Conservation (phyloP, 2,113 vertebrate species). For the Tauraco erythrolophus region DNA sequence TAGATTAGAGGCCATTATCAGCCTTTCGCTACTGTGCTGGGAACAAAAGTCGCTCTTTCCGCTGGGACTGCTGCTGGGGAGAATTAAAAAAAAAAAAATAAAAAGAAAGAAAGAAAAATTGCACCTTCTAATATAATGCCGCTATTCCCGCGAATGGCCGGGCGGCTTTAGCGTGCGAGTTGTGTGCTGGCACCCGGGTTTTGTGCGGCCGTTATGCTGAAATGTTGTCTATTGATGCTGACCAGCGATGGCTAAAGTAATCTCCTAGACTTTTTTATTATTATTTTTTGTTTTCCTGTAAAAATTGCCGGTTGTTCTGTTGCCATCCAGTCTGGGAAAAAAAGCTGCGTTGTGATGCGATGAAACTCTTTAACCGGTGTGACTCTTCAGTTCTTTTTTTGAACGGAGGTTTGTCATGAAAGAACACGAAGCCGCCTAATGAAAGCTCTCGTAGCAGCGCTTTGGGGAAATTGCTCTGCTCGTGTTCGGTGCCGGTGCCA, state of each 20-base stretch:
- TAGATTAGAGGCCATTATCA: constrained; percentile 83
- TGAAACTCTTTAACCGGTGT: neutral
- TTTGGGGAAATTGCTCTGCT: neutral
- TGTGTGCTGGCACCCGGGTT: neutral
- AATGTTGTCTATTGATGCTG: neutral
- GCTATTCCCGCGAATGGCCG: neutral
- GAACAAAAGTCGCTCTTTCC: constrained; percentile 68
- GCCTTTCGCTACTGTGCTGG: constrained; percentile 74
- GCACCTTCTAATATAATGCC: constrained; percentile 48
- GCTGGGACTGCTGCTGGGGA: constrained; percentile 69
- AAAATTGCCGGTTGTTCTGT: neutral
- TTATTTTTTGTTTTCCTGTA: neutral
- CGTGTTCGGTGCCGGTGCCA: neutral
- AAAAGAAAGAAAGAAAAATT: constrained; percentile 53
- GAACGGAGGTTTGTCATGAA: neutral
- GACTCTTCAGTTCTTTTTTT: neutral
- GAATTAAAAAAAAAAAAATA: constrained; percentile 55
- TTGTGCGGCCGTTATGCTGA: neutral
- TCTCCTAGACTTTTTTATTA: neutral
- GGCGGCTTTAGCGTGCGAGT: neutral
- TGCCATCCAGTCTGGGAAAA: neutral
- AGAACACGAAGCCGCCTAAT: neutral
- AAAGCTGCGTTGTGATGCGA: accelerated
- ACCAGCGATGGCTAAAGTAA: neutral
- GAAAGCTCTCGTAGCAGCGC: neutral